These are phyloP conservation scores for Chaetops frenatus DNA, from an alignment of 2,113 vertebrate genomes.

Conservation along the genomic window DNA sequence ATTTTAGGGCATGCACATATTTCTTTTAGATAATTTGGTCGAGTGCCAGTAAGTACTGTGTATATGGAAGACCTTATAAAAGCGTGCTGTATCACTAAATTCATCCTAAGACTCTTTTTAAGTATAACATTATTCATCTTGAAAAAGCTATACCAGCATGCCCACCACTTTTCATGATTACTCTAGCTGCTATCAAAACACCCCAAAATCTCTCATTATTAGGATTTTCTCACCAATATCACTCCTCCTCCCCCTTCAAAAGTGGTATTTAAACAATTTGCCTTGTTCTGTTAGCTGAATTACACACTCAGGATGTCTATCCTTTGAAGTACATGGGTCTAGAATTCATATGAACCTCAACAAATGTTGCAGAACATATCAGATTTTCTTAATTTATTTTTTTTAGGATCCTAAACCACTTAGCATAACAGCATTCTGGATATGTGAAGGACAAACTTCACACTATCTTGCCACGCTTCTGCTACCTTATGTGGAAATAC, in stretches of 20 bases:
- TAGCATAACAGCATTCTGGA: background rate
- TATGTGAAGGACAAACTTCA: background rate
- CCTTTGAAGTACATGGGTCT: background rate
- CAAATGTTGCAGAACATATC: background rate
- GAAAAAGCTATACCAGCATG: constrained; percentile 15
- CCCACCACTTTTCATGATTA: background rate
- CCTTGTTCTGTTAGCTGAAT: background rate
- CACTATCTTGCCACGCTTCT: background rate
- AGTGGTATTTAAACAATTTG: background rate
- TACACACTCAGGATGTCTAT: background rate
- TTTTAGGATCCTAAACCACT: background rate
- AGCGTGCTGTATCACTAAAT: constrained; percentile 50
- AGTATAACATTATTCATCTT: constrained; percentile 60
- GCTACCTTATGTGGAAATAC: background rate
- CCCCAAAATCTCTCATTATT: constrained; percentile 21
- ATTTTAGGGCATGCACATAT: background rate
- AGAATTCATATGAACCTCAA: background rate
- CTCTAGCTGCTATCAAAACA: constrained; percentile 28
- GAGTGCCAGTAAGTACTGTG: background rate
- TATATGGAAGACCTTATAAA: background rate
- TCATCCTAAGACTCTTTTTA: constrained; percentile 47
- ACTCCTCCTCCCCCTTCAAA: background rate
- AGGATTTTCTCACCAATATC: background rate
- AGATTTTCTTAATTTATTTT: background rate
- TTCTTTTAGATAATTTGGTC: background rate